A percentile compares a stretch with the other conserved stretches of the same genome.
phyloP scores from a whole-genome alignment of 2,797 vertebrate genomes.

The Bucorvus abyssinicus region DNA sequence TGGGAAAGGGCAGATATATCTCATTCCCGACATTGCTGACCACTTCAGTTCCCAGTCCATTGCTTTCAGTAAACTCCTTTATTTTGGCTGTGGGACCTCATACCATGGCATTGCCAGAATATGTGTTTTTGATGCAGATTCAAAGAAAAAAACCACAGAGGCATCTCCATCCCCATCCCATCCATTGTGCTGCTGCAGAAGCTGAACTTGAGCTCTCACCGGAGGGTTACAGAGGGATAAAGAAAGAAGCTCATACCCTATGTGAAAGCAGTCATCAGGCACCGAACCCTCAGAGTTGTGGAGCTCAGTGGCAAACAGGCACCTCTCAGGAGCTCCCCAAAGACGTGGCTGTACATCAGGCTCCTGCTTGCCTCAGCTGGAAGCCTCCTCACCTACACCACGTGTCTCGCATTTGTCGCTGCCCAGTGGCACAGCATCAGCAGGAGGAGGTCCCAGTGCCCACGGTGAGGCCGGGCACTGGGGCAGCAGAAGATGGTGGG shows the following conservation, averaged over 20 bases:
- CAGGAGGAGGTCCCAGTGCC: not conserved
- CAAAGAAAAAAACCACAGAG: not conserved
- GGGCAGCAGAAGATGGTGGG: not conserved
- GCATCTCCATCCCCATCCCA: not conserved
- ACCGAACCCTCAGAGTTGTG: not conserved
- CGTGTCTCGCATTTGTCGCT: accelerated
- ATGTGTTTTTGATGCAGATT: not conserved
- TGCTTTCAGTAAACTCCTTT: not conserved
- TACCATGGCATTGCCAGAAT: not conserved
- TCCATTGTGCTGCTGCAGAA: not conserved
- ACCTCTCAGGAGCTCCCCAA: not conserved
- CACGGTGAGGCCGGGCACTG: not conserved
- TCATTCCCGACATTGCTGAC: not conserved
- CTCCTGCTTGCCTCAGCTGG: not conserved
- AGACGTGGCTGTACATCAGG: not conserved
- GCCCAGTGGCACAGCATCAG: not conserved
- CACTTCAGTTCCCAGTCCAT: not conserved
- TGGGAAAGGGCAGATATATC: not conserved
- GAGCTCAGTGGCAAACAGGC: not conserved
- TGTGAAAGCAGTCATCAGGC: not conserved
- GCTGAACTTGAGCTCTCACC: not conserved
- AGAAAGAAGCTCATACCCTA: not conserved
- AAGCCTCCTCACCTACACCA: not conserved
- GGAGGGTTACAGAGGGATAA: not conserved
- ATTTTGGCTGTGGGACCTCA: not conserved